Percentiles rank a stretch among this genome's conserved stretches.
These are phyloP conservation scores for Leptocoma aspasia DNA, from an alignment of 2,113 vertebrate species.

Conservation along the genomic window DNA sequence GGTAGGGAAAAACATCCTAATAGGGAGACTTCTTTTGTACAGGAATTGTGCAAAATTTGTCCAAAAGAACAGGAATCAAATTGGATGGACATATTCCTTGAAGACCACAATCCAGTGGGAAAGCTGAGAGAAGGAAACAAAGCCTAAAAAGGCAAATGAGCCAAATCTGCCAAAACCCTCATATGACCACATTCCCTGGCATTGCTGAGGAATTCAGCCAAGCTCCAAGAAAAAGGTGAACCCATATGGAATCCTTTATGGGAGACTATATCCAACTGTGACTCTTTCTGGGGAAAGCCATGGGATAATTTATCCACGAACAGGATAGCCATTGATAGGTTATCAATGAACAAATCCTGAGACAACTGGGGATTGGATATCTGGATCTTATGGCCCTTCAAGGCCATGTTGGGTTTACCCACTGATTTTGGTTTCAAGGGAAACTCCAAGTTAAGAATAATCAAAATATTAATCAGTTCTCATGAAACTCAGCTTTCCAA, in stretches of 20 bases:
- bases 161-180: neutral
- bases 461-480: neutral
- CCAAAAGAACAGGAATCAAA: neutral
- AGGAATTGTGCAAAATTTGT: neutral
- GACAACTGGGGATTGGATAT: neutral
- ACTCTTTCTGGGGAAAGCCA: neutral
- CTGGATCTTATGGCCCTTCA: neutral
- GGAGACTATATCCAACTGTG: neutral
- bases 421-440: neutral
- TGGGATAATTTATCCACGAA: too few species aligned
- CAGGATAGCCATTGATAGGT: too few species aligned
- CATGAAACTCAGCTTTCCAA: neutral
- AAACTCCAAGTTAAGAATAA: neutral
- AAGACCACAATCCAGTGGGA: neutral
- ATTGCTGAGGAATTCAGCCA: neutral
- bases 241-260: neutral
- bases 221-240: neutral
- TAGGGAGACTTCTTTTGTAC: rapidly evolving
- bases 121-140: neutral
- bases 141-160: neutral
- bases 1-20: neutral
- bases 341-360: neutral
- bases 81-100: neutral
- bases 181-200: neutral
- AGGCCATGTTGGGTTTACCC: neutral